A percentile compares a stretch with the other conserved stretches of the same genome.
phyloP scores from a whole-genome alignment of 2,888 invertebrate species.

The Leucophenga montana region DNA sequence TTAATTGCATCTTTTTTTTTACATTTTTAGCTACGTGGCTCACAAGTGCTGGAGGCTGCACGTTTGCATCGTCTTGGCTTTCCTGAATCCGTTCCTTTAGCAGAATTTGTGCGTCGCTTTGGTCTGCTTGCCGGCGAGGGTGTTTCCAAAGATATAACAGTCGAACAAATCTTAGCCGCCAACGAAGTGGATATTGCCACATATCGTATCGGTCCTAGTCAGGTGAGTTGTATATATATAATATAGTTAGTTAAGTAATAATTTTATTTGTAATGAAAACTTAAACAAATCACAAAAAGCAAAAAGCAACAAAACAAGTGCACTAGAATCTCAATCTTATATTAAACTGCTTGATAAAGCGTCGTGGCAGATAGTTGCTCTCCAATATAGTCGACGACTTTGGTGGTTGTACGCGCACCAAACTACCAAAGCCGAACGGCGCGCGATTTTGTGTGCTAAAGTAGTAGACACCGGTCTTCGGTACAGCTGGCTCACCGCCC shows the following conservation, averaged over 20 bases:
- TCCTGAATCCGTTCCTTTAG: slow-evolving; percentile 90
- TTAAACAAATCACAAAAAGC: slow-evolving; percentile 21
- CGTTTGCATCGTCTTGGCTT: slow-evolving; percentile 94
- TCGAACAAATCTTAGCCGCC: slow-evolving; percentile 87
- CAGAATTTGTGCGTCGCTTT: slow-evolving; percentile 91
- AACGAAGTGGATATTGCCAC: slow-evolving; percentile 89
- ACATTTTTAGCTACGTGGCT: slow-evolving; percentile 84
- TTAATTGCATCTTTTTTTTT: slow-evolving; percentile 38
- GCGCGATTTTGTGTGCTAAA: slow-evolving; percentile 55
- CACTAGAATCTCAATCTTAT: slow-evolving; percentile 22
- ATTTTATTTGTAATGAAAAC: not conserved
- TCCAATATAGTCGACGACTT: slow-evolving; percentile 49
- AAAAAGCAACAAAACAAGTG: slow-evolving; percentile 15
- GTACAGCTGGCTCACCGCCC: slow-evolving; percentile 68
- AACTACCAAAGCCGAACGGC: slow-evolving; percentile 57
- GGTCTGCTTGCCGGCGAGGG: slow-evolving; percentile 75
- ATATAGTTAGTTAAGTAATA: too few relatives aligned
- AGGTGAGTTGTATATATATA: slow-evolving; percentile 78
- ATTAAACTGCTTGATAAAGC: slow-evolving; percentile 25
- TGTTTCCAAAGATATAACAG: slow-evolving; percentile 74
- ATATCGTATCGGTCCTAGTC: slow-evolving; percentile 92
- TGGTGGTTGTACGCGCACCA: slow-evolving; percentile 54
- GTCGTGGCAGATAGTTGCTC: slow-evolving; percentile 39
- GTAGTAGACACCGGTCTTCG: slow-evolving; percentile 64
- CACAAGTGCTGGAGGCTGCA: slow-evolving; percentile 90